phyloP scores from a whole-genome alignment of 2,797 vertebrate species.

The Siniperca scherzeri region DNA sequence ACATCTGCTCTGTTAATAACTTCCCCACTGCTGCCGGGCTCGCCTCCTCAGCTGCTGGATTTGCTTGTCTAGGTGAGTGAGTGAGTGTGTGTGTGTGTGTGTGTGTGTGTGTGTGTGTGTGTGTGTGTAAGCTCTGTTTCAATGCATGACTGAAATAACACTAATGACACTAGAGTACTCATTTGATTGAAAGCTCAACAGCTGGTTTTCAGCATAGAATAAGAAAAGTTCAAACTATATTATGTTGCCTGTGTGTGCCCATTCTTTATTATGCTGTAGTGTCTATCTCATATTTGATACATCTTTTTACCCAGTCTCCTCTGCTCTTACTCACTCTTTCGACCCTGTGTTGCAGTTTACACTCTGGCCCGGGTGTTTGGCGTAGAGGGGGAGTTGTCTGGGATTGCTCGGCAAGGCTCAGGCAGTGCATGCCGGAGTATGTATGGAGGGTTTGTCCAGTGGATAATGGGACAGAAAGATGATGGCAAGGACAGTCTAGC shows the following conservation, averaged over 20 bases:
- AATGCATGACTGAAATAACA: neutral
- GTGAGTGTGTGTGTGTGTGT: slow-evolving; percentile 68
- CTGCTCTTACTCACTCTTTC: neutral
- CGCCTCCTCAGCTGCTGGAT: slow-evolving; percentile 96
- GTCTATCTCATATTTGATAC: neutral
- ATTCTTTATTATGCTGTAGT: neutral
- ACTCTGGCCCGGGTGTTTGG: slow-evolving; percentile 89
- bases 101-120: neutral
- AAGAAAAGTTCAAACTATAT: neutral
- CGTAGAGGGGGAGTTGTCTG: slow-evolving; percentile 91
- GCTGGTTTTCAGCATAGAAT: neutral
- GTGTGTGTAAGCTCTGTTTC: neutral
- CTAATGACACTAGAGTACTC: too few relatives aligned
- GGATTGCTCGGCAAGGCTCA: slow-evolving; percentile 92
- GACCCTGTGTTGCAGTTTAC: slow-evolving; percentile 84
- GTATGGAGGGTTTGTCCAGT: slow-evolving; percentile 95
- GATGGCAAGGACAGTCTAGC: slow-evolving; percentile 95
- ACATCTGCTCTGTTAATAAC: slow-evolving; percentile 94
- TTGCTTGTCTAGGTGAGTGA: slow-evolving; percentile 92
- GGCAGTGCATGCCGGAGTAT: slow-evolving; percentile 96
- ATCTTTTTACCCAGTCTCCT: neutral
- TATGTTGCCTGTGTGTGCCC: neutral
- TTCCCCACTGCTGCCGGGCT: slow-evolving; percentile 97
- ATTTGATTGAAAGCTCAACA: neutral
- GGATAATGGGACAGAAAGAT: slow-evolving; percentile 89